Evolutionary conservation across 2,888 invertebrate species (phyloP).

Genomic region (Tenodera sinensis): DNA sequence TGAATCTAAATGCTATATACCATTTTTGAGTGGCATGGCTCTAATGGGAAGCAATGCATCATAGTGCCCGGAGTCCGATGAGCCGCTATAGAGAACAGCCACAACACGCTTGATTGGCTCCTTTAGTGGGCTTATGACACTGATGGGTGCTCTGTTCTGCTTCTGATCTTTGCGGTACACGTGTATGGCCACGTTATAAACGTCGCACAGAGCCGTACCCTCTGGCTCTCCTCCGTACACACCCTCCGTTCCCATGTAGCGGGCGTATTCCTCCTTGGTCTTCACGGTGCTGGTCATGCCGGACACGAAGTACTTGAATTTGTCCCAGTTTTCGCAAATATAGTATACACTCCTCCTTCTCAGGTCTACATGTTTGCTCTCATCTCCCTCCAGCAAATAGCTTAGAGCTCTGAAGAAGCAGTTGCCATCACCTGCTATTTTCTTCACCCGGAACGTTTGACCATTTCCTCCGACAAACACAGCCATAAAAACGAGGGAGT

Average conservation of each 20-base stretch:
- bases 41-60: background rate
- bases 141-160: background rate
- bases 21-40: too few species aligned
- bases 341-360: background rate
- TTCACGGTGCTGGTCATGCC: background rate
- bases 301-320: background rate
- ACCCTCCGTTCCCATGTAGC: background rate
- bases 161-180: background rate
- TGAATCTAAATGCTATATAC: too few species aligned
- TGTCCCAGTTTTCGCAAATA: background rate
- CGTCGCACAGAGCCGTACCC: background rate
- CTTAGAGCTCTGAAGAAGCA: background rate
- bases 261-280: background rate
- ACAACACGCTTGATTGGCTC: background rate
- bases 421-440: background rate
- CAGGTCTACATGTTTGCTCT: background rate
- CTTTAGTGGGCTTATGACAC: background rate
- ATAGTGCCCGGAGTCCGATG: background rate
- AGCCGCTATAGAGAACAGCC: background rate
- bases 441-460: background rate
- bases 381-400: background rate
- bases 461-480: background rate
- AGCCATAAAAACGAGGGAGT: background rate
- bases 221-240: background rate
- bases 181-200: background rate